Conservation (phyloP, 1,140 invertebrate species). For the Nautilus pompilius region DNA sequence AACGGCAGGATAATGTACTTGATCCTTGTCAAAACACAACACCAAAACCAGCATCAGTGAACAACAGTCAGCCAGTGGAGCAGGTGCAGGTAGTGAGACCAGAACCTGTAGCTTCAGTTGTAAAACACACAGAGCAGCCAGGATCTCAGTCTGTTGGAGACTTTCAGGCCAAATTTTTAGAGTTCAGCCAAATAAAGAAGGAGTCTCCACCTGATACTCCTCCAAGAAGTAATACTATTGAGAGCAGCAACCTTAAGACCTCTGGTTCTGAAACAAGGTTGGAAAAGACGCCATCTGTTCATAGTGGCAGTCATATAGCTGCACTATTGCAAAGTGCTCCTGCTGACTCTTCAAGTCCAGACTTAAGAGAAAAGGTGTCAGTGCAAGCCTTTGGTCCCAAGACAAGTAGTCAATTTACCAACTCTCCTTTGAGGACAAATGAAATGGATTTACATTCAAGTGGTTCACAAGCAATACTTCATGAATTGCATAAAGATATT, state of each 20-base stretch:
- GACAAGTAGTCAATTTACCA: not conserved
- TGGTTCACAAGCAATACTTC: not conserved
- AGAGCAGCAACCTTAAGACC: not conserved
- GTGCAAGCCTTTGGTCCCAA: not conserved
- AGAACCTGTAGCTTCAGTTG: conserved; percentile 4
- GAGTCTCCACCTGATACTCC: conserved; percentile 8
- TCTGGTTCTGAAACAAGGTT: not conserved
- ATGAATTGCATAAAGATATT: not conserved
- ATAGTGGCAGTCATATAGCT: conserved; percentile 29
- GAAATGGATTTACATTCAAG: not conserved
- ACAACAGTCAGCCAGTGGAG: conserved; percentile 15
- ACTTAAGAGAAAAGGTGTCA: not conserved
- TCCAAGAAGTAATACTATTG: no score
- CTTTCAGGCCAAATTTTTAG: conserved; percentile 55
- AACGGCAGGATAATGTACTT: no score
- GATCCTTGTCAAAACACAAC: conserved; percentile 32
- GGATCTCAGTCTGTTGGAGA: conserved; percentile 21
- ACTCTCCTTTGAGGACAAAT: not conserved
- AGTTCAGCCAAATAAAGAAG: conserved; percentile 55
- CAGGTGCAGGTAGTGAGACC: conserved; percentile 5
- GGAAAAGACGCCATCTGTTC: conserved; percentile 48
- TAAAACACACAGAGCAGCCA: conserved; percentile 13
- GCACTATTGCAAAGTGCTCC: conserved; percentile 30
- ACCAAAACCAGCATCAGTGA: conserved; percentile 52
- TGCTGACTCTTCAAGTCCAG: not conserved